A percentile compares a stretch with the other conserved stretches of the same genome.
These are phyloP conservation scores for Boloria selene DNA, from an alignment of 2,888 invertebrate species.

Conservation along the genomic window DNA sequence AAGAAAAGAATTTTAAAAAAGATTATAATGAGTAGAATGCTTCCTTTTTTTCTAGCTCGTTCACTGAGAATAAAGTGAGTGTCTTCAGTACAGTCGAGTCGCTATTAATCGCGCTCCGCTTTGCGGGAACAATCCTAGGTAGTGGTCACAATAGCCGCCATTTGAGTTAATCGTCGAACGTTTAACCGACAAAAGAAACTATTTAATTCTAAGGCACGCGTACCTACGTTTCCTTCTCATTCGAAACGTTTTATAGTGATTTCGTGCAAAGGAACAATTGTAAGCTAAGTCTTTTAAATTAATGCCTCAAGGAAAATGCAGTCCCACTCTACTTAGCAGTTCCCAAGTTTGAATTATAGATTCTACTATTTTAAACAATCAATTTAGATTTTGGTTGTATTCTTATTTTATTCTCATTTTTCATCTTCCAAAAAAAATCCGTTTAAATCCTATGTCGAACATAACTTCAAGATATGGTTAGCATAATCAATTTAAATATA, in stretches of 20 bases:
- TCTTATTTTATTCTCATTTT: too few species aligned
- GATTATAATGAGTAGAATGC: conserved; percentile 37
- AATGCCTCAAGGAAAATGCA: conserved; percentile 40
- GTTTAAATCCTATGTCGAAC: too few species aligned
- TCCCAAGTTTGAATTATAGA: background rate
- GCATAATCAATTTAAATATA: too few species aligned
- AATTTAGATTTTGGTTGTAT: too few species aligned
- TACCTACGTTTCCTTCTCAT: conserved; percentile 60
- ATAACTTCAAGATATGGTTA: too few species aligned
- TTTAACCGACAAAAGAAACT: conserved; percentile 74
- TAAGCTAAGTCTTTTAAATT: conserved; percentile 53
- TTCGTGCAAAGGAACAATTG: conserved; percentile 46
- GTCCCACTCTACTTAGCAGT: conserved; percentile 14
- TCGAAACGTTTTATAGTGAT: conserved; percentile 54
- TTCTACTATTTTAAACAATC: background rate
- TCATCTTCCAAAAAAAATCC: too few species aligned
- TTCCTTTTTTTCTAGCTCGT: conserved; percentile 35
- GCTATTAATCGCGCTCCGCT: conserved; percentile 49
- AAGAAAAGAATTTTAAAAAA: conserved; percentile 31
- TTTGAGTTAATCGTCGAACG: conserved; percentile 62
- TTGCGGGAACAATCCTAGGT: conserved; percentile 53
- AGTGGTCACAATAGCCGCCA: conserved; percentile 59
- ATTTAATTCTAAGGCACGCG: conserved; percentile 76
- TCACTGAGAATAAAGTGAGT: conserved; percentile 39
- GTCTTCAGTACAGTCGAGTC: conserved; percentile 40